Evolutionary conservation across 2,797 vertebrate genomes (phyloP).

Genomic region (Pampus argenteus): DNA sequence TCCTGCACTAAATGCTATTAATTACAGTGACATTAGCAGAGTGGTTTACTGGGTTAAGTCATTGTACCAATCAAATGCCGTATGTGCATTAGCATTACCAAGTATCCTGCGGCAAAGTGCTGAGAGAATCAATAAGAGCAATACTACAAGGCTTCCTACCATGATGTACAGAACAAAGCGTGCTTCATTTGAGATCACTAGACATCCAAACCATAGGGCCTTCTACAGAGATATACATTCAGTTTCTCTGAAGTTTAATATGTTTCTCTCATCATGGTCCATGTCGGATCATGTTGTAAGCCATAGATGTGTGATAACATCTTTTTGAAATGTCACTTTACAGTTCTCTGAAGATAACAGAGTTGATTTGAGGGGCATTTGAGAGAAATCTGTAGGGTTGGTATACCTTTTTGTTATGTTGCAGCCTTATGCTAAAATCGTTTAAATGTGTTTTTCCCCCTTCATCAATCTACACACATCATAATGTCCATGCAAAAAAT

Average conservation of each 20-base stretch:
- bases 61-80: constrained; percentile 93
- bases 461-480: too few species aligned
- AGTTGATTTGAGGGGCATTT: constrained; percentile 15
- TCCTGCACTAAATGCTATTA: constrained; percentile 96
- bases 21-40: constrained; percentile 97
- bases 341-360: constrained; percentile 8
- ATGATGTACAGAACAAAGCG: constrained; percentile 8
- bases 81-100: constrained; percentile 91
- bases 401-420: too few species aligned
- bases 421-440: too few species aligned
- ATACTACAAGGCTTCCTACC: constrained; percentile 65
- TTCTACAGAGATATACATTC: background rate
- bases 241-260: background rate
- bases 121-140: constrained; percentile 85
- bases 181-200: constrained; percentile 6
- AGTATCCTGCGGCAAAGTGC: constrained; percentile 87
- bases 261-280: constrained; percentile 2
- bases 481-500: too few species aligned
- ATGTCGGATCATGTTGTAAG: background rate
- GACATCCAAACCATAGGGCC: constrained; percentile 23
- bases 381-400: background rate
- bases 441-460: too few species aligned
- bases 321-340: constrained; percentile 13
- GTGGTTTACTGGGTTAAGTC: constrained; percentile 95
- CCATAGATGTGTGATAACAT: background rate